Conservation (phyloP, 2,113 vertebrate genomes). For the Nannobrachium achirus region DNA sequence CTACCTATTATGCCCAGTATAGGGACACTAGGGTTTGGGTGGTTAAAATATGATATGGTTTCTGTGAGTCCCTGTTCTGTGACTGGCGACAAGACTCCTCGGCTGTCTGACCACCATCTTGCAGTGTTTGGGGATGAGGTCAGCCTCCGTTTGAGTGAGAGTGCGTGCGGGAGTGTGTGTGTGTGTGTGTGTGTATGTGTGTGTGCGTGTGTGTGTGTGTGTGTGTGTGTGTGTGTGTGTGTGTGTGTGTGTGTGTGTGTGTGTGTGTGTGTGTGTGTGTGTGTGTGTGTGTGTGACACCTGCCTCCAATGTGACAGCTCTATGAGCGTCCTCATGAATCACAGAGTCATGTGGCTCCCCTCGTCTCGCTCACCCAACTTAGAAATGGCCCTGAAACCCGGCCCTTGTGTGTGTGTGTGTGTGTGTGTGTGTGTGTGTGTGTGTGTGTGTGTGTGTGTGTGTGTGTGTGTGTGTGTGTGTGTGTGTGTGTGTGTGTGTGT, state of each 20-base stretch:
- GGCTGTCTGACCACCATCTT: conserved; percentile 81
- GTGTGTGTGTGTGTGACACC: conserved; percentile 78
- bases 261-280: conserved; percentile 19
- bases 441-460: conserved; percentile 22
- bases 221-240: conserved; percentile 10
- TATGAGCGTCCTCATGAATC: conserved; percentile 96
- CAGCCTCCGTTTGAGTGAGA: conserved; percentile 87
- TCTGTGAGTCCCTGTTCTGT: conserved; percentile 77
- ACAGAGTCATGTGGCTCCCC: conserved; percentile 89
- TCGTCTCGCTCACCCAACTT: conserved; percentile 84
- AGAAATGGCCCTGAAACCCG: conserved; percentile 92
- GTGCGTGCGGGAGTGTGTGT: conserved; percentile 21
- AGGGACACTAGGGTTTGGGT: too few species aligned
- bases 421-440: too few species aligned
- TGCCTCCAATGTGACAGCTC: conserved; percentile 98
- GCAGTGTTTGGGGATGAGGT: conserved; percentile 89
- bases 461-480: conserved; percentile 32
- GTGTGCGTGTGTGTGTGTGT: conserved; percentile 9
- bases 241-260: conserved; percentile 22
- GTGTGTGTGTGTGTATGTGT: conserved; percentile 24
- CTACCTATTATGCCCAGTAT: too few species aligned
- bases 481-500: conserved; percentile 14
- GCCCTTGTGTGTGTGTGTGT: too few species aligned
- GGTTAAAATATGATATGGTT: too few species aligned
- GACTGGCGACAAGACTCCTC: conserved; percentile 75